These are phyloP conservation scores for Subacronicta megacephala DNA, from an alignment of 2,888 invertebrate genomes.

Conservation along the genomic window DNA sequence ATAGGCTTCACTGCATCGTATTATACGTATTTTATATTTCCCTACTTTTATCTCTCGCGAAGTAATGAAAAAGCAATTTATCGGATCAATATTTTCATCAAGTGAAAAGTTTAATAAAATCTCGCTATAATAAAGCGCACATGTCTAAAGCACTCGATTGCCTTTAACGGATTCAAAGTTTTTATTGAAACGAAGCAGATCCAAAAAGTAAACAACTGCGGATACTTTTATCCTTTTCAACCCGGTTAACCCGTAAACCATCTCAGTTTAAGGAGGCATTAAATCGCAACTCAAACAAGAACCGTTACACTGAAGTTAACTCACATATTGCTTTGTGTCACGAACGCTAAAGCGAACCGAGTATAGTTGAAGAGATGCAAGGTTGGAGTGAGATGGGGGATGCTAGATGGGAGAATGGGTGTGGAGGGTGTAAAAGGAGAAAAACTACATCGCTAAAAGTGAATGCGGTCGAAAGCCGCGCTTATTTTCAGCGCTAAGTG, in stretches of 20 bases:
- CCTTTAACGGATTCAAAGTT: slow-evolving; percentile 81
- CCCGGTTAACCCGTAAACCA: slow-evolving; percentile 89
- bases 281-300: slow-evolving; percentile 90
- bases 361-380: slow-evolving; percentile 76
- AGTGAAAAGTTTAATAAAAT: slow-evolving; percentile 57
- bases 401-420: slow-evolving; percentile 81
- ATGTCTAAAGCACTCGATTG: slow-evolving; percentile 71
- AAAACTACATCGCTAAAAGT: slow-evolving; percentile 90
- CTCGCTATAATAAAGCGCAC: slow-evolving; percentile 64
- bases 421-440: slow-evolving; percentile 88
- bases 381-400: slow-evolving; percentile 80
- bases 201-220: slow-evolving; percentile 84
- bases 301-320: slow-evolving; percentile 89
- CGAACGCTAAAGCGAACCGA: slow-evolving; percentile 86
- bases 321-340: slow-evolving; percentile 90
- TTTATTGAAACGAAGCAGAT: slow-evolving; percentile 80
- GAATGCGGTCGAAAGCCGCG: slow-evolving; percentile 89
- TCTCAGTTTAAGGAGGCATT: slow-evolving; percentile 90
- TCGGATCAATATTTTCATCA: slow-evolving; percentile 58
- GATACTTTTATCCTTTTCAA: slow-evolving; percentile 87
- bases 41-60: slow-evolving; percentile 33
- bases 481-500: slow-evolving; percentile 88
- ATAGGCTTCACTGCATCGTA: background rate
- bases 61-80: slow-evolving; percentile 49
- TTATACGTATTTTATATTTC: slow-evolving; percentile 26